Conservation (phyloP, 2,797 vertebrate species). For the Pelodytes ibericus region DNA sequence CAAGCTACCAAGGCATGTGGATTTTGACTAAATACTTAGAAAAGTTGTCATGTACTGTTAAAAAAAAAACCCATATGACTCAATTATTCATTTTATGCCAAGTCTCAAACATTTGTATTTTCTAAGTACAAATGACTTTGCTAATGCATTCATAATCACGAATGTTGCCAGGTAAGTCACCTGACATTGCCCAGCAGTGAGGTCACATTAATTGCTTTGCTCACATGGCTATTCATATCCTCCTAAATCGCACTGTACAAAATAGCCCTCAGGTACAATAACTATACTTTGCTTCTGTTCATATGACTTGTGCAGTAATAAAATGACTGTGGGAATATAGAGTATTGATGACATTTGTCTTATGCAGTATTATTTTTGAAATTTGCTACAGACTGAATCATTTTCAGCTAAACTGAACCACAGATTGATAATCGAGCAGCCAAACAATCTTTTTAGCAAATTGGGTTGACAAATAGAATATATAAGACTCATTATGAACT, state of each 20-base stretch:
- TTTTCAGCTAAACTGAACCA: too few species aligned
- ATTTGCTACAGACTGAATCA: too few species aligned
- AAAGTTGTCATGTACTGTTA: not conserved
- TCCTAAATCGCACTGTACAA: conserved; percentile 46
- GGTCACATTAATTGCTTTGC: conserved; percentile 46
- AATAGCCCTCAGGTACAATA: conserved; percentile 30
- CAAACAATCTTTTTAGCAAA: too few species aligned
- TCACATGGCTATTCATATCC: conserved; percentile 53
- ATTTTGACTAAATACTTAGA: too few species aligned
- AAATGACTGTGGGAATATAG: conserved; percentile 23
- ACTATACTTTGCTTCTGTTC: not conserved
- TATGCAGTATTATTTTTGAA: too few species aligned
- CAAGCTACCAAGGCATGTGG: too few species aligned
- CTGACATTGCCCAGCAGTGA: conserved; percentile 52
- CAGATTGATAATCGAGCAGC: too few species aligned
- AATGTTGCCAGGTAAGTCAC: conserved; percentile 34
- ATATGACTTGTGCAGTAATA: conserved; percentile 18
- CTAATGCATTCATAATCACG: conserved; percentile 58
- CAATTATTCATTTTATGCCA: not conserved
- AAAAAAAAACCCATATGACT: not conserved
- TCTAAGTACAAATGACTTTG: not conserved
- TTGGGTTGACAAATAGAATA: too few species aligned
- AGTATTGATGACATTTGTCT: too few species aligned
- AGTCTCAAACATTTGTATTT: not conserved
- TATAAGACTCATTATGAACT: too few species aligned